These are phyloP conservation scores for Crossaster papposus DNA, from an alignment of 53 echinoderm and acorn worm genomes.

Conservation along the genomic window DNA sequence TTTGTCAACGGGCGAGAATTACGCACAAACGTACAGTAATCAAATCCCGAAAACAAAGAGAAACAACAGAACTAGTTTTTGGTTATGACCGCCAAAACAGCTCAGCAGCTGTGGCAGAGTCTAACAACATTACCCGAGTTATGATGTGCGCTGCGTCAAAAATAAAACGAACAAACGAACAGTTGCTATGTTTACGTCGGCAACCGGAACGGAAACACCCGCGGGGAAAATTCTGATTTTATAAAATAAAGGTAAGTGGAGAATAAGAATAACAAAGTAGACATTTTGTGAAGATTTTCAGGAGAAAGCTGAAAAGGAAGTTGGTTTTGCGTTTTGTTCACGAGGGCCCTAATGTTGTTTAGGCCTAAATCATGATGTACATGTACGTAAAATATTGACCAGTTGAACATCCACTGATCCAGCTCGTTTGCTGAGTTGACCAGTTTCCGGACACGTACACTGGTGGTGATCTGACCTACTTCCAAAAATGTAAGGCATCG, in stretches of 20 bases:
- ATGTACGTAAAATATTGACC: no score
- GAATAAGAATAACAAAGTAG: background rate
- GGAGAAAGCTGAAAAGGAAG: background rate
- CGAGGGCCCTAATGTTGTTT: background rate
- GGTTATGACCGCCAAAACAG: no score
- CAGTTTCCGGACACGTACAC: no score
- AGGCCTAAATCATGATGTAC: no score
- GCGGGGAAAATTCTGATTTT: background rate
- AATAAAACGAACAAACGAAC: background rate
- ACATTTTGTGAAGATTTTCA: background rate
- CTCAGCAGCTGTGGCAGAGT: no score
- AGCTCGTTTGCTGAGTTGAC: no score
- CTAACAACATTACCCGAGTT: background rate
- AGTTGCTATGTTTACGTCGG: slow-evolving; percentile 49
- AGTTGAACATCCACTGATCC: no score
- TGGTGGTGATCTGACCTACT: no score
- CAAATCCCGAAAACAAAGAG: no score
- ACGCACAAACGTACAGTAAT: no score
- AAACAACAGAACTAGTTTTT: background rate
- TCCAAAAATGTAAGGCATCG: no score
- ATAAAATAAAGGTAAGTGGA: background rate
- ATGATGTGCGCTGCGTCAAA: background rate
- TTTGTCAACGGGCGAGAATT: no score
- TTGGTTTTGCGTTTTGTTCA: background rate
- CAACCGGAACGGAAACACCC: background rate